Percentiles rank a stretch among this genome's conserved stretches.
Conservation (phyloP, 2,888 invertebrate species). For the Aphidius colemani region DNA sequence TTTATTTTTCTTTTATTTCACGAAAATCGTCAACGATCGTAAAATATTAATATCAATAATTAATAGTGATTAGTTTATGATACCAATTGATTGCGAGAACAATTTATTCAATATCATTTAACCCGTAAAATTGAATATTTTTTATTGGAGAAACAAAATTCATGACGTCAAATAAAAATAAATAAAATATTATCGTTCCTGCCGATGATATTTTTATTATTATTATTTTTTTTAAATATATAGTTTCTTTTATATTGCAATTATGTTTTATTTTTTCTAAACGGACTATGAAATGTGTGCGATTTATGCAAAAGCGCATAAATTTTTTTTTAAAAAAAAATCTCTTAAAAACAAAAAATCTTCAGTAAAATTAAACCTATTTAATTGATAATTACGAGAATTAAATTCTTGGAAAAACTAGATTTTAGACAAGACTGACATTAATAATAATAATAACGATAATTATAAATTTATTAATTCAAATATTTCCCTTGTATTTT, state of each 20-base stretch:
- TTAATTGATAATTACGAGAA: too few species aligned
- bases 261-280: not conserved
- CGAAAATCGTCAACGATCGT: constrained; percentile 15
- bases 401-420: too few species aligned
- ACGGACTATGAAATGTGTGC: not conserved
- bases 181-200: constrained; percentile 33
- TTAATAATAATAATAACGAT: too few species aligned
- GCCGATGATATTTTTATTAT: constrained; percentile 31
- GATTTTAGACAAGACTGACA: too few species aligned
- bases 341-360: too few species aligned
- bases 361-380: too few species aligned
- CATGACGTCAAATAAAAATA: not conserved
- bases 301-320: constrained; percentile 6
- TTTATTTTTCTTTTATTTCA: constrained; percentile 6
- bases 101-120: constrained; percentile 16
- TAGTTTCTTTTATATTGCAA: constrained; percentile 18
- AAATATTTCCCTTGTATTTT: constrained; percentile 6
- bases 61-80: constrained; percentile 7
- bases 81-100: constrained; percentile 14
- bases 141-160: not conserved
- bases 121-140: constrained; percentile 2
- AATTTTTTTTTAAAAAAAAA: not conserved
- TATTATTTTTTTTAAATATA: constrained; percentile 5
- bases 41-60: constrained; percentile 12
- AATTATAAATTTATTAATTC: not conserved